phyloP scores from a whole-genome alignment of 2,113 vertebrate genomes.

The Tenebrosternarchus preto region DNA sequence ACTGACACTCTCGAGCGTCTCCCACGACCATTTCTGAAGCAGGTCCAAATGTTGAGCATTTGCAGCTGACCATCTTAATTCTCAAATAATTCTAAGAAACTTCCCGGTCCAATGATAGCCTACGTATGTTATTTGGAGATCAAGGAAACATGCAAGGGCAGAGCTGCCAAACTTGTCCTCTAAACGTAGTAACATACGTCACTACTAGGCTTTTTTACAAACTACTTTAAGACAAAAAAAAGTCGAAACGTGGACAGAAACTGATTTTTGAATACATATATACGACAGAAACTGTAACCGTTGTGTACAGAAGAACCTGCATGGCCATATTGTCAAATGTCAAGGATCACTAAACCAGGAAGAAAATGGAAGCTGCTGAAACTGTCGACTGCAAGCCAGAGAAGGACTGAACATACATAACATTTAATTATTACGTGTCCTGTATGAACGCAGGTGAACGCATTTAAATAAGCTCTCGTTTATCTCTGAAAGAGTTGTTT shows the following conservation, averaged over 20 bases:
- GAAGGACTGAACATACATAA: not conserved
- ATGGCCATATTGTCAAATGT: not conserved
- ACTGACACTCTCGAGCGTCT: too few species aligned
- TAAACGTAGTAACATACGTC: conserved; percentile 46
- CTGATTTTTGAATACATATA: not conserved
- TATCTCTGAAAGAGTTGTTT: too few species aligned
- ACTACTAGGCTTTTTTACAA: not conserved
- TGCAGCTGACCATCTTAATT: conserved; percentile 30
- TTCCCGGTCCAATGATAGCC: conserved; percentile 41
- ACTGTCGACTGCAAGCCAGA: not conserved
- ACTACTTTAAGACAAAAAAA: not conserved
- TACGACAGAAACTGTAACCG: too few species aligned
- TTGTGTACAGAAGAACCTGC: not conserved
- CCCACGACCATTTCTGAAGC: not conserved
- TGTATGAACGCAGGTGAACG: too few species aligned
- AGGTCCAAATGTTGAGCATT: not conserved
- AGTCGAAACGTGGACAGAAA: not conserved
- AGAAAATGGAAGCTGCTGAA: not conserved
- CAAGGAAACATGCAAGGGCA: conserved; percentile 46
- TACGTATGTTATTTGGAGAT: not conserved
- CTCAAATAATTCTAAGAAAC: conserved; percentile 22
- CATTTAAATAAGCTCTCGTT: too few species aligned
- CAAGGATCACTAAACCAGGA: not conserved
- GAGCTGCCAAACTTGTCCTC: conserved; percentile 60
- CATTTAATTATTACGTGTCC: too few species aligned